phyloP scores from a whole-genome alignment of 1,140 invertebrate species.

The Anastatus disparis region DNA sequence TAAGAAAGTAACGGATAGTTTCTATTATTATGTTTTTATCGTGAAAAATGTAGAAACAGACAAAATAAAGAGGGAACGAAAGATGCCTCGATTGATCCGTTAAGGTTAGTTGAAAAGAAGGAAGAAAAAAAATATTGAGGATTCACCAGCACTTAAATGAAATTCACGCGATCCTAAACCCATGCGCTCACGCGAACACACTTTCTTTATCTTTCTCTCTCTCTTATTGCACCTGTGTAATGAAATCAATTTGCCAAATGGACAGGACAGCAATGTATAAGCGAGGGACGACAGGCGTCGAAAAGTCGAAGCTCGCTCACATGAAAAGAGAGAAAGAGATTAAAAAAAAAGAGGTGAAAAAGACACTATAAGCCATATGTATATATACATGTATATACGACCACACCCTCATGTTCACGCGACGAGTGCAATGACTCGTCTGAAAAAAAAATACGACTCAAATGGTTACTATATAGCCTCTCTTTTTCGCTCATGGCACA shows the following conservation, averaged over 20 bases:
- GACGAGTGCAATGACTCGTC: constrained; percentile 39
- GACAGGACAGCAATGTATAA: too few species aligned
- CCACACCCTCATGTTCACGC: constrained; percentile 52
- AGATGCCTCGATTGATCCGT: not conserved
- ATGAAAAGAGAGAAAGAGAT: constrained; percentile 30
- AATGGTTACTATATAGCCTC: too few species aligned
- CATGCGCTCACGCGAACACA: constrained; percentile 1
- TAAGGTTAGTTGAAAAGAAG: too few species aligned
- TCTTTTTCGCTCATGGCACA: too few species aligned
- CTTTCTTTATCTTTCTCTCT: too few species aligned
- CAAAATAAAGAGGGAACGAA: not conserved
- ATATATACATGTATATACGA: too few species aligned
- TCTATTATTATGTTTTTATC: too few species aligned
- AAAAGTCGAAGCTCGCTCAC: constrained; percentile 13
- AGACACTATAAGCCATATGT: too few species aligned
- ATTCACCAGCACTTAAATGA: not conserved
- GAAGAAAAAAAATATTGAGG: too few species aligned
- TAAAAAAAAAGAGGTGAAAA: too few species aligned
- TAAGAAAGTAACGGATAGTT: too few species aligned
- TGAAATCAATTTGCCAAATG: constrained; percentile 56
- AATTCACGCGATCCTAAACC: not conserved
- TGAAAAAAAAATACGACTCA: constrained; percentile 18
- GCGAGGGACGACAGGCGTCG: constrained; percentile 14
- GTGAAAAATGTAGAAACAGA: too few species aligned
- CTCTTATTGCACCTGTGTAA: constrained; percentile 32